These are phyloP conservation scores for Petromus typicus DNA, from an alignment of 2,113 vertebrate genomes.

Conservation along the genomic window DNA sequence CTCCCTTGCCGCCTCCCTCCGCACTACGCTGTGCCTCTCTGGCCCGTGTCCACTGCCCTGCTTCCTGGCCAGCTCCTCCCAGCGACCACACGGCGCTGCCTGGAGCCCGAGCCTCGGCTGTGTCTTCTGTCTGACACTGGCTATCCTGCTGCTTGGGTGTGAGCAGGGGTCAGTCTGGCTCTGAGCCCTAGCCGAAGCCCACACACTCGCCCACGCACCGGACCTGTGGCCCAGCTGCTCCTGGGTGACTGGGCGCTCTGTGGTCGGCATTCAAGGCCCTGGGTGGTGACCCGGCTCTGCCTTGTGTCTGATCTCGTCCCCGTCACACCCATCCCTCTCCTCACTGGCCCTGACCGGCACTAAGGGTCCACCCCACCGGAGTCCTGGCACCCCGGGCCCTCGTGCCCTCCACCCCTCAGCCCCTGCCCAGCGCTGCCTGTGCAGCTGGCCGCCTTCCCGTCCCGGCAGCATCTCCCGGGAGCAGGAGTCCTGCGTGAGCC, in stretches of 20 bases:
- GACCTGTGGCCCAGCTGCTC: neutral
- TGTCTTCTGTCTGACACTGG: neutral
- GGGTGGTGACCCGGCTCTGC: neutral
- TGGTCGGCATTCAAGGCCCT: neutral
- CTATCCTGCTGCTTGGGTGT: neutral
- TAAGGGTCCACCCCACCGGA: neutral
- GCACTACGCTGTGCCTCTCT: neutral
- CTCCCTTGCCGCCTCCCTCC: fast-evolving
- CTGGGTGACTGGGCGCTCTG: neutral
- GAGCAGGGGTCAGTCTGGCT: neutral
- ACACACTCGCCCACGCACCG: too few species aligned
- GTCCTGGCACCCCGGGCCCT: neutral
- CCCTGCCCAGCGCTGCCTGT: too few species aligned
- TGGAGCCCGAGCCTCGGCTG: neutral
- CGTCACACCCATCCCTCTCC: neutral
- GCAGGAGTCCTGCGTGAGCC: too few species aligned
- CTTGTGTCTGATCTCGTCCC: neutral
- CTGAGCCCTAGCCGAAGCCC: neutral
- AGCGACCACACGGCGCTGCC: neutral
- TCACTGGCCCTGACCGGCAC: neutral
- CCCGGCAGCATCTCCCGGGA: too few species aligned
- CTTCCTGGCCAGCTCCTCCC: neutral
- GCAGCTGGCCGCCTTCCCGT: too few species aligned
- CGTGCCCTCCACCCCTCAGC: too few species aligned
- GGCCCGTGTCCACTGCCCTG: neutral